Percentiles rank a stretch among this genome's conserved stretches.
Evolutionary conservation across 2,113 vertebrate genomes (phyloP).

Genomic region (Lophotis ruficrista): DNA sequence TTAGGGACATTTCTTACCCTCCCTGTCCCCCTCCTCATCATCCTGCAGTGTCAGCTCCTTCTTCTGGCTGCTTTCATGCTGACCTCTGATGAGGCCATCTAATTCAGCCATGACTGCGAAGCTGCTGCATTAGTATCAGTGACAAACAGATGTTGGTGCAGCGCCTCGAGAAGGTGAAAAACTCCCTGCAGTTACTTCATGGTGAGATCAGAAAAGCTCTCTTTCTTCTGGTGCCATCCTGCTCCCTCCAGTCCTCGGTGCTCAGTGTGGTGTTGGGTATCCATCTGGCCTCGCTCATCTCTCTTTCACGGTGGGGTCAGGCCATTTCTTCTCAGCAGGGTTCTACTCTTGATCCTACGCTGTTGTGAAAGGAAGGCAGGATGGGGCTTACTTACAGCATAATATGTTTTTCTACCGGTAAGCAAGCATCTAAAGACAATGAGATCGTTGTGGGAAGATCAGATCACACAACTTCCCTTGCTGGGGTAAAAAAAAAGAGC

Average conservation of each 20-base stretch:
- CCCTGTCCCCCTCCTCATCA: background rate
- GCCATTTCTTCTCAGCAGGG: background rate
- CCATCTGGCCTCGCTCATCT: background rate
- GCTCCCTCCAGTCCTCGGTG: background rate
- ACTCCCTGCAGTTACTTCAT: background rate
- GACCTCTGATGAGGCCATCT: background rate
- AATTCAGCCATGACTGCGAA: background rate
- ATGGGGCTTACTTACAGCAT: background rate
- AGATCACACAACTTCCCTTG: background rate
- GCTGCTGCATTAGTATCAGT: background rate
- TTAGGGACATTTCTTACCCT: background rate
- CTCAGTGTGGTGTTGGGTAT: background rate
- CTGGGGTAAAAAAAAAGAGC: background rate
- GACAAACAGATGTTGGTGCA: background rate
- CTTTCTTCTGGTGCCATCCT: background rate
- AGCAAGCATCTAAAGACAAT: background rate
- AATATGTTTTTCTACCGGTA: background rate
- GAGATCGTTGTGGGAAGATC: background rate
- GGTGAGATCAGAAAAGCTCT: background rate
- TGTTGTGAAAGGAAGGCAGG: background rate
- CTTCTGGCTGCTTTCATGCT: background rate
- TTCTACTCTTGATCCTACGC: background rate
- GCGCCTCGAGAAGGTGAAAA: background rate
- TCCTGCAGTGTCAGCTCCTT: background rate
- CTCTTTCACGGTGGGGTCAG: background rate